phyloP scores from a whole-genome alignment of 1,140 invertebrate genomes.

The Drosophila azteca region DNA sequence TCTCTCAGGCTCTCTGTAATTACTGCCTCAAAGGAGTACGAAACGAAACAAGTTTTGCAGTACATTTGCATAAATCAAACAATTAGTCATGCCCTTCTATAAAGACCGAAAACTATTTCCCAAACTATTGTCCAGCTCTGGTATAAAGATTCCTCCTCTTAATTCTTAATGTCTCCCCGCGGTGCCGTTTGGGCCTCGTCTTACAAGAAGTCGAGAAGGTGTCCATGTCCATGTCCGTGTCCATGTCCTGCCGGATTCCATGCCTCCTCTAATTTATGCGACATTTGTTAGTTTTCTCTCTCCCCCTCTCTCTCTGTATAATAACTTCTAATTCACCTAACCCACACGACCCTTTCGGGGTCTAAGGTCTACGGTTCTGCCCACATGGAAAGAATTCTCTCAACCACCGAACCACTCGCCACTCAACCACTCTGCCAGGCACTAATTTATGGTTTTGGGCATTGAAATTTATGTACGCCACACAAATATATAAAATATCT shows the following conservation, averaged over 20 bases:
- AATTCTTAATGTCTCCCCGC: conserved; percentile 72
- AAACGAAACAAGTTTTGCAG: conserved; percentile 34
- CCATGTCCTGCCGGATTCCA: conserved; percentile 65
- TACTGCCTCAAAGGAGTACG: conserved; percentile 6
- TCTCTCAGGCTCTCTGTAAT: conserved; percentile 31
- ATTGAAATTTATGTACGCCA: conserved; percentile 67
- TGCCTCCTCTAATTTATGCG: conserved; percentile 67
- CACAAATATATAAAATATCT: conserved; percentile 34
- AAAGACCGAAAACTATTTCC: conserved; percentile 41
- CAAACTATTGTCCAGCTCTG: conserved; percentile 59
- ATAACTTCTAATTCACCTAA: conserved; percentile 76
- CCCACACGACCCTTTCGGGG: conserved; percentile 55
- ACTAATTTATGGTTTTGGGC: conserved; percentile 76
- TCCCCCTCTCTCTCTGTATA: conserved; percentile 33
- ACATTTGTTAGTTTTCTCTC: conserved; percentile 66
- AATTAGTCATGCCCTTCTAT: conserved; percentile 68
- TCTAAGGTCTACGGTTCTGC: conserved; percentile 35
- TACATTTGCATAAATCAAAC: conserved; percentile 78
- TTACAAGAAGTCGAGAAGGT: conserved; percentile 48
- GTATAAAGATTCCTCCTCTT: conserved; percentile 40
- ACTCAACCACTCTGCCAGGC: conserved; percentile 49
- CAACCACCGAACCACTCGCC: conserved; percentile 23
- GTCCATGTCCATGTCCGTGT: conserved; percentile 4
- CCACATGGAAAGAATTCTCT: conserved; percentile 10
- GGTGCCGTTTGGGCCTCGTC: conserved; percentile 72